Evolutionary conservation across 2,797 vertebrate genomes (phyloP).

Genomic region (Acipenser oxyrinchus): DNA sequence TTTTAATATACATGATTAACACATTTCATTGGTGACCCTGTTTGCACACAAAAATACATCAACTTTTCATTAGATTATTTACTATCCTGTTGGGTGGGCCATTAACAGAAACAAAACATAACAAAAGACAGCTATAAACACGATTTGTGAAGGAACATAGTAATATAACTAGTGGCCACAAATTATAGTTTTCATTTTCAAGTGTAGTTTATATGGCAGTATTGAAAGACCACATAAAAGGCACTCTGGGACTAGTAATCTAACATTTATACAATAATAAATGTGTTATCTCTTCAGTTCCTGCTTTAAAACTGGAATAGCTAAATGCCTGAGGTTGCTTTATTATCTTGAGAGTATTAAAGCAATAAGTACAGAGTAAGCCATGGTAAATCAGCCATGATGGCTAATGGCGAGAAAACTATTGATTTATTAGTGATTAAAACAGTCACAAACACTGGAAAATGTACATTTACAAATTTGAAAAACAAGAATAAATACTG

Average conservation of each 20-base stretch:
- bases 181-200: too few species aligned
- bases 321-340: constrained; percentile 52
- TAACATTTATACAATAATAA: constrained; percentile 47
- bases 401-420: neutral
- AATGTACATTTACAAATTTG: neutral
- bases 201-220: constrained; percentile 33
- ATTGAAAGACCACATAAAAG: constrained; percentile 50
- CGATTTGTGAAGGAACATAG: too few species aligned
- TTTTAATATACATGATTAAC: too few species aligned
- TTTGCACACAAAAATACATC: too few species aligned
- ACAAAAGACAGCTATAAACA: too few species aligned
- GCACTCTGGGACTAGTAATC: constrained; percentile 57
- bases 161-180: too few species aligned
- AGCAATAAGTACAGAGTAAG: constrained; percentile 42
- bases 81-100: too few species aligned
- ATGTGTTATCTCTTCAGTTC: constrained; percentile 40
- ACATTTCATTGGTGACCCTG: too few species aligned
- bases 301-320: constrained; percentile 60
- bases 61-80: too few species aligned
- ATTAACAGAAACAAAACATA: too few species aligned
- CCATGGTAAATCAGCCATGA: neutral
- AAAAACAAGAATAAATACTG: constrained; percentile 1
- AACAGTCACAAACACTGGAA: neutral
- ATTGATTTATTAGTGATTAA: neutral
- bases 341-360: constrained; percentile 50